Conservation (phyloP, 1,140 invertebrate genomes). For the Drosophila rhopaloa region DNA sequence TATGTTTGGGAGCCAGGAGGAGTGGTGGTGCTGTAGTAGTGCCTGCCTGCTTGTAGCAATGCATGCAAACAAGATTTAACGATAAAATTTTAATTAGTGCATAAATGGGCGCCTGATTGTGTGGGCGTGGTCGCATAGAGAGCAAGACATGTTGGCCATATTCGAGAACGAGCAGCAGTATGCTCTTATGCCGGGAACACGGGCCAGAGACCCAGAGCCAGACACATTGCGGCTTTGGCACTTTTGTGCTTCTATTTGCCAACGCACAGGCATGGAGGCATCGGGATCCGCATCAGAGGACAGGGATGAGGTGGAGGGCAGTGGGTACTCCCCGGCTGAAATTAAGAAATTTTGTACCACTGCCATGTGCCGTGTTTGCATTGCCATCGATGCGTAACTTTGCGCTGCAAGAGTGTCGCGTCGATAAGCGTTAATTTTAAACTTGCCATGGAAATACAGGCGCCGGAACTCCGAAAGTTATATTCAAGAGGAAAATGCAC, state of each 20-base stretch:
- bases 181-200: conserved; percentile 13
- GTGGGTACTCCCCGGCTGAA: conserved; percentile 20
- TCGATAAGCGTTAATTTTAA: conserved; percentile 55
- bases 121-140: conserved; percentile 68
- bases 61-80: conserved; percentile 83
- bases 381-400: conserved; percentile 44
- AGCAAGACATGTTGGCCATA: conserved; percentile 52
- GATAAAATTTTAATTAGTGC: conserved; percentile 84
- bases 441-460: conserved; percentile 5
- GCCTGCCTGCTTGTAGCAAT: conserved; percentile 70
- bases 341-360: conserved; percentile 59
- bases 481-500: background rate
- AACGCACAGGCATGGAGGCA: conserved; percentile 27
- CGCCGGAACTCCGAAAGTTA: background rate
- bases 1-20: background rate
- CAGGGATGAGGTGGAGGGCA: background rate
- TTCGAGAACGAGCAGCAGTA: conserved; percentile 8
- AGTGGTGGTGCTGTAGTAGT: conserved; percentile 8
- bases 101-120: conserved; percentile 82
- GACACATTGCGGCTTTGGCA: conserved; percentile 74
- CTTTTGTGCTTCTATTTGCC: conserved; percentile 74
- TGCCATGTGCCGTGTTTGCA: conserved; percentile 31
- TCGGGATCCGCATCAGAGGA: background rate
- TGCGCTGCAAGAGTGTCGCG: conserved; percentile 17
- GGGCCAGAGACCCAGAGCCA: conserved; percentile 23